Conservation (phyloP, 2,113 vertebrate species). For the Notarius quadriscutis region DNA sequence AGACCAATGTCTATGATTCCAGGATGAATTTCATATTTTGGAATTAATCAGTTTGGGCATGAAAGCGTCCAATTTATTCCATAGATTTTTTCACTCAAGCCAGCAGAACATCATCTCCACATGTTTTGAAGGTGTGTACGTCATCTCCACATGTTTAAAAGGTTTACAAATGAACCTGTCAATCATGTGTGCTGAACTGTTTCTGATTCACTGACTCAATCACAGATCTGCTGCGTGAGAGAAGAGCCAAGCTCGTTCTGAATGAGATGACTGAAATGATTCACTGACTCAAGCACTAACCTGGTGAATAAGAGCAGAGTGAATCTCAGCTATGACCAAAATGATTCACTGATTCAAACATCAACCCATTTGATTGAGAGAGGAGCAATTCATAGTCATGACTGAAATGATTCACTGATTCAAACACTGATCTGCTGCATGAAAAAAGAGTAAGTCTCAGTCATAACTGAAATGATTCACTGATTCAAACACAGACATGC, state of each 20-base stretch:
- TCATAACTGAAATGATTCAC: background rate
- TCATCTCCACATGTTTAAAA: too few relatives aligned
- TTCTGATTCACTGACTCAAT: background rate
- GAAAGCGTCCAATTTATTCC: too few relatives aligned
- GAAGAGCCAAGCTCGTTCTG: background rate
- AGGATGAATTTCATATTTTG: background rate
- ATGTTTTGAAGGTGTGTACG: too few relatives aligned
- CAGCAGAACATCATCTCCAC: too few relatives aligned
- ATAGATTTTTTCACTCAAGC: too few relatives aligned
- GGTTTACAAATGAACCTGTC: background rate
- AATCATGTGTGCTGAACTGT: background rate
- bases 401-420: background rate
- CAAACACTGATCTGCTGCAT: background rate
- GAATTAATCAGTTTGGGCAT: background rate
- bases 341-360: background rate
- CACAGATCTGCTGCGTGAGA: background rate
- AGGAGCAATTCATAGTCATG: background rate
- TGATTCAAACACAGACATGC: background rate
- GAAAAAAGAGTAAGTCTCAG: too few relatives aligned
- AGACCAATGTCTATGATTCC: background rate
- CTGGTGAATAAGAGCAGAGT: background rate
- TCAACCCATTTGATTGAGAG: background rate
- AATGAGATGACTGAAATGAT: background rate
- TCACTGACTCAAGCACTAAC: background rate
- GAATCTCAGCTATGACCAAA: background rate